Evolutionary conservation across 2,888 invertebrate genomes (phyloP).

Genomic region (Synergus japonicus): DNA sequence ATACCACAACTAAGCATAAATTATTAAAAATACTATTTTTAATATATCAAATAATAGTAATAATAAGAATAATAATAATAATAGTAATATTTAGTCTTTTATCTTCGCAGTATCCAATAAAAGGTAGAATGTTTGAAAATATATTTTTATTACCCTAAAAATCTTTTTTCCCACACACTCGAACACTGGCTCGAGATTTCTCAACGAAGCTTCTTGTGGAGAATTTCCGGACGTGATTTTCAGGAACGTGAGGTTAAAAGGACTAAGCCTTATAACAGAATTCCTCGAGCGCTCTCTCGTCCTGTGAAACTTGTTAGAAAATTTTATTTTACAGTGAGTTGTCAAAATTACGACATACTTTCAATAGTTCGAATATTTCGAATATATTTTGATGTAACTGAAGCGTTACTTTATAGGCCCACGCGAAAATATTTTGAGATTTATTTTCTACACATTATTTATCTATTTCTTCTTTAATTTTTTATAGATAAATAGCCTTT

Average conservation of each 20-base stretch:
- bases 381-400: neutral
- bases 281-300: neutral
- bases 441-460: neutral
- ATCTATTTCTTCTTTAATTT: neutral
- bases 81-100: neutral
- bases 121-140: neutral
- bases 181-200: neutral
- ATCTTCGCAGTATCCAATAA: neutral
- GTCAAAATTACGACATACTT: neutral
- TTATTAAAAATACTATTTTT: neutral
- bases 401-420: neutral
- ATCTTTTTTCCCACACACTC: neutral
- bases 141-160: neutral
- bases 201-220: constrained; percentile 3
- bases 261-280: neutral
- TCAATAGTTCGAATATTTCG: neutral
- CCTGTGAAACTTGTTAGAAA: neutral
- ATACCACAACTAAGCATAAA: no score
- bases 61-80: neutral
- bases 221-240: constrained; percentile 34
- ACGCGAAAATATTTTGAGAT: no score
- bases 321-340: neutral
- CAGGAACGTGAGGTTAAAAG: constrained; percentile 9
- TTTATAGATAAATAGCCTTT: neutral
- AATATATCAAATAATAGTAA: neutral